Conservation (phyloP, 1,140 invertebrate genomes). For the Octopus bimaculoides region DNA sequence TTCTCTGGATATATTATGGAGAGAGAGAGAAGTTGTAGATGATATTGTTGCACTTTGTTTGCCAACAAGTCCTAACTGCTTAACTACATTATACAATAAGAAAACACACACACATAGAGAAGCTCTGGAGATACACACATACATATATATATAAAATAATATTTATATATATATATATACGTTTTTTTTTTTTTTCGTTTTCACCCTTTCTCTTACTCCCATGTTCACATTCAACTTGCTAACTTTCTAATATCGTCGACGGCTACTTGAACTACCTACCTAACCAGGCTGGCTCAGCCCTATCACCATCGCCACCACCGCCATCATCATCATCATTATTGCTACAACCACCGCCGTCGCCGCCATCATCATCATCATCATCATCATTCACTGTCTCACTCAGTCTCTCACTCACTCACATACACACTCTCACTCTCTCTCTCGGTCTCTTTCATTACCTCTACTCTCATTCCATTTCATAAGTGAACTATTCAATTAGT, state of each 20-base stretch:
- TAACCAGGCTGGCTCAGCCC: constrained; percentile 1
- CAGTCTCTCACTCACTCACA: background rate
- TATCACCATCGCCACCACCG: constrained; percentile 20
- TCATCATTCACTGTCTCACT: background rate
- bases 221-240: constrained; percentile 18
- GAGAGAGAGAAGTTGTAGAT: too few relatives aligned
- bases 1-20: too few relatives aligned
- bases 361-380: constrained; percentile 15
- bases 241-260: background rate
- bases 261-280: too few relatives aligned
- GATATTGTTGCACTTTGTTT: too few relatives aligned
- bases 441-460: background rate
- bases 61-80: too few relatives aligned
- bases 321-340: constrained; percentile 19
- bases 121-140: too few relatives aligned
- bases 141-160: too few relatives aligned
- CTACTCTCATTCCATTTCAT: background rate
- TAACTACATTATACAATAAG: too few relatives aligned
- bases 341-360: constrained; percentile 14
- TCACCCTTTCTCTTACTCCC: constrained; percentile 17
- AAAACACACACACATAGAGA: too few relatives aligned
- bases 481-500: background rate
- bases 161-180: too few relatives aligned
- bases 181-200: background rate
- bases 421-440: background rate